Percentiles rank a stretch among this genome's conserved stretches.
These are phyloP conservation scores for Odontothrips loti DNA, from an alignment of 2,888 invertebrate genomes.

Conservation along the genomic window DNA sequence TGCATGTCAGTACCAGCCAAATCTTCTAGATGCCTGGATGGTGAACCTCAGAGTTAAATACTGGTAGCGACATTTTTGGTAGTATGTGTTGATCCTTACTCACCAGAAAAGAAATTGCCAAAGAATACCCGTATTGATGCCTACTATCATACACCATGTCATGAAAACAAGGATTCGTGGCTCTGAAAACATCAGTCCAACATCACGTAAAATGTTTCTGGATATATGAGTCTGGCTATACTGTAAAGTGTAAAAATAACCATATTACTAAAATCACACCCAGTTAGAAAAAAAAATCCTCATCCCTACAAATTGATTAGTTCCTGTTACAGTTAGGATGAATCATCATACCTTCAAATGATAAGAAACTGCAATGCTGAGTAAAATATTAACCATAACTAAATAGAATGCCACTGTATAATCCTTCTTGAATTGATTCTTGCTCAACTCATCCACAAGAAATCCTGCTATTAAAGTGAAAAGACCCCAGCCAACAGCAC, in stretches of 20 bases:
- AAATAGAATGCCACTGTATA: slow-evolving; percentile 78
- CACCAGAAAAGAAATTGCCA: slow-evolving; percentile 86
- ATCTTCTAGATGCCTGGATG: slow-evolving; percentile 62
- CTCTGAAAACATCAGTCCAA: slow-evolving; percentile 62
- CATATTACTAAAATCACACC: slow-evolving; percentile 10
- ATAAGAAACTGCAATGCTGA: slow-evolving; percentile 63
- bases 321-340: slow-evolving; percentile 41
- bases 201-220: slow-evolving; percentile 62
- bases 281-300: slow-evolving; percentile 35
- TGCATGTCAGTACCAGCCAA: slow-evolving; percentile 52
- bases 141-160: slow-evolving; percentile 74
- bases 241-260: slow-evolving; percentile 47
- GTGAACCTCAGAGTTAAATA: slow-evolving; percentile 8
- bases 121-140: slow-evolving; percentile 75
- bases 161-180: slow-evolving; percentile 68
- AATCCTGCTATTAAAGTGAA: slow-evolving; percentile 70
- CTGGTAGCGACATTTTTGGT: background rate
- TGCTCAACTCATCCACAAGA: slow-evolving; percentile 70
- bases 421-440: slow-evolving; percentile 61
- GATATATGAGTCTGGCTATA: slow-evolving; percentile 56
- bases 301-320: slow-evolving; percentile 31
- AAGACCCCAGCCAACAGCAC: slow-evolving; percentile 81
- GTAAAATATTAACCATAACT: slow-evolving; percentile 60
- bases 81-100: background rate
- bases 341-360: slow-evolving; percentile 53